Evolutionary conservation across 2,113 vertebrate genomes (phyloP).

Genomic region (Epinephelus lanceolatus): DNA sequence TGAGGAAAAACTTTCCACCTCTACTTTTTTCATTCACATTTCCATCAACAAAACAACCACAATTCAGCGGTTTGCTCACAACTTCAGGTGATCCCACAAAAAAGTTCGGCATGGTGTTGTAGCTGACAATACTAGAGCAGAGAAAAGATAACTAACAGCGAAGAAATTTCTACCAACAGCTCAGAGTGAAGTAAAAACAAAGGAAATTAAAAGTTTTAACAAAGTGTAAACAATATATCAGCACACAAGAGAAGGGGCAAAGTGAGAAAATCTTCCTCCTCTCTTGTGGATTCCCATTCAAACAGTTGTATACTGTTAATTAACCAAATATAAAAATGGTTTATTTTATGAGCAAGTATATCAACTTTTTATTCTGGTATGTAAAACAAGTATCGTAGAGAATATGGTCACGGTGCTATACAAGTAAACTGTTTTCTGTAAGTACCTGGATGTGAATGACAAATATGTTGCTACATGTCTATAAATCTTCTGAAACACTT

Average conservation of each 20-base stretch:
- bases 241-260: not conserved
- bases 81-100: not conserved
- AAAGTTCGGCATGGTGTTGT: not conserved
- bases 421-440: slow-evolving; percentile 4
- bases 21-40: not conserved
- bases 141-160: not conserved
- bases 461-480: not conserved
- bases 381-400: not conserved
- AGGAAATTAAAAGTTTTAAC: not conserved
- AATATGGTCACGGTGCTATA: not conserved
- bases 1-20: slow-evolving; percentile 1
- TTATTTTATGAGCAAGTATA: not conserved
- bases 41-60: not conserved
- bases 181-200: not conserved
- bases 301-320: not conserved
- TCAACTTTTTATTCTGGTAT: not conserved
- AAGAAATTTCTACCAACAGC: slow-evolving; percentile 1
- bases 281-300: not conserved
- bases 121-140: not conserved
- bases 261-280: not conserved
- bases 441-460: slow-evolving; percentile 42
- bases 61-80: not conserved
- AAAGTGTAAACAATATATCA: slow-evolving; percentile 46
- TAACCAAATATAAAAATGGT: slow-evolving; percentile 3
- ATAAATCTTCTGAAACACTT: slow-evolving; percentile 24